Conservation (phyloP, 2,797 vertebrate genomes). For the Salarias fasciatus region DNA sequence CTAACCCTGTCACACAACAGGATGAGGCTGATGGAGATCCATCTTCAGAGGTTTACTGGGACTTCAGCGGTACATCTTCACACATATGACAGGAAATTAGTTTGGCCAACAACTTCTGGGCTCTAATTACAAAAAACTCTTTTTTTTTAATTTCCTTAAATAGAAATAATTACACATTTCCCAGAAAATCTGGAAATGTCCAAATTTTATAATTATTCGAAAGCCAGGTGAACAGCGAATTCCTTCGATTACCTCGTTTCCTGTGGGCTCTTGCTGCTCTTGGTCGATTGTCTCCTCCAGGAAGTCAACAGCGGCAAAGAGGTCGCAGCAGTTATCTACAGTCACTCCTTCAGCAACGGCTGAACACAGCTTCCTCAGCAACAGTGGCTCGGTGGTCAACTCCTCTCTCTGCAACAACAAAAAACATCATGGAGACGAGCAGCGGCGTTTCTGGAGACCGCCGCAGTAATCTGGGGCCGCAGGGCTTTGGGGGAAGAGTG, state of each 20-base stretch:
- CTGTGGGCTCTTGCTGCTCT: constrained; percentile 36
- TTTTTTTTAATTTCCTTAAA: too few species aligned
- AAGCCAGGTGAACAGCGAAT: too few species aligned
- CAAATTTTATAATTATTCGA: too few species aligned
- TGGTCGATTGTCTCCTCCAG: constrained; percentile 62
- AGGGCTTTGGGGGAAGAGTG: too few species aligned
- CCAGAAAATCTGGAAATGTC: too few species aligned
- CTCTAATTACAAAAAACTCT: too few species aligned
- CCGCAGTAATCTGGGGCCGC: not conserved
- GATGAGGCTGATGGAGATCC: not conserved
- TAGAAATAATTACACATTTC: too few species aligned
- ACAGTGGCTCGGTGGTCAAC: constrained; percentile 85
- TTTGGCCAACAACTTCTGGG: too few species aligned
- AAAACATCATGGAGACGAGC: not conserved
- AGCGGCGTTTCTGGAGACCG: not conserved
- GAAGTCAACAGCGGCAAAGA: constrained; percentile 86
- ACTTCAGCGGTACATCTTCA: too few species aligned
- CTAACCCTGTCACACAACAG: constrained; percentile 1
- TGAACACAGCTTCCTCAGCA: constrained; percentile 89
- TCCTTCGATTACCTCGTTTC: constrained; percentile 62
- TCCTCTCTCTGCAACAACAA: constrained; percentile 75
- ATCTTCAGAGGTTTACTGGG: too few species aligned
- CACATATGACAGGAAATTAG: too few species aligned
- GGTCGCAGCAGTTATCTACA: constrained; percentile 91
- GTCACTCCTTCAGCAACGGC: constrained; percentile 87